These are phyloP conservation scores for Hylaea fasciaria DNA, from an alignment of 2,888 invertebrate species.

Conservation along the genomic window DNA sequence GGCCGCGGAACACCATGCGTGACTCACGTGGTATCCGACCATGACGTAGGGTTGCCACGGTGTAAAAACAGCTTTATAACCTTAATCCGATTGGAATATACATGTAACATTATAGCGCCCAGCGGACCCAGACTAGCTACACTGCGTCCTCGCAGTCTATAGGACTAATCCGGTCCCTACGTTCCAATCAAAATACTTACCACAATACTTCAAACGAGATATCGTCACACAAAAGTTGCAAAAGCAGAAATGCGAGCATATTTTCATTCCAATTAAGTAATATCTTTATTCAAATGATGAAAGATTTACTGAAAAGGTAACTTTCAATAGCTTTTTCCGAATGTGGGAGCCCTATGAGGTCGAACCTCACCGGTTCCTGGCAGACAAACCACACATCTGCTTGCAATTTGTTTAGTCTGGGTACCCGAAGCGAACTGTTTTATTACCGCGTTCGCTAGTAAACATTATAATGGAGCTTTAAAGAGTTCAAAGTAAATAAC, in stretches of 20 bases:
- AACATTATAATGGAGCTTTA: conserved; percentile 32
- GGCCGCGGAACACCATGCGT: conserved; percentile 47
- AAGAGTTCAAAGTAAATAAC: conserved; percentile 8
- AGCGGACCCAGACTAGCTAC: no score
- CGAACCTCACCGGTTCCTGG: conserved; percentile 17
- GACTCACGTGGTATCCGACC: conserved; percentile 68
- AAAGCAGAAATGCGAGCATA: no score
- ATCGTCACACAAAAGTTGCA: no score
- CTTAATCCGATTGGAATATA: conserved; percentile 12
- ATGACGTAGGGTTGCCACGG: conserved; percentile 46
- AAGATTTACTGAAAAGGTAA: background rate
- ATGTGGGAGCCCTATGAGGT: conserved; percentile 14
- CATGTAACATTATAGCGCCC: background rate
- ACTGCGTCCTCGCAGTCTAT: no score
- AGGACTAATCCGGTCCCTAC: no score
- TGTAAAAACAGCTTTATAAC: conserved; percentile 29
- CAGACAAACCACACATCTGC: conserved; percentile 48
- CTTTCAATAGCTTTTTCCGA: background rate
- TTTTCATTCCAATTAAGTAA: background rate
- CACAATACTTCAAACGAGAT: no score
- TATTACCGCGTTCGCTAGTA: conserved; percentile 44
- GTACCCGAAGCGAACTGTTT: conserved; percentile 48
- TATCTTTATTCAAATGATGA: background rate
- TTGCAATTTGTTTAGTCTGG: conserved; percentile 59
- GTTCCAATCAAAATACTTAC: no score